phyloP scores from a whole-genome alignment of 2,797 vertebrate species.

The Lacerta viridis region DNA sequence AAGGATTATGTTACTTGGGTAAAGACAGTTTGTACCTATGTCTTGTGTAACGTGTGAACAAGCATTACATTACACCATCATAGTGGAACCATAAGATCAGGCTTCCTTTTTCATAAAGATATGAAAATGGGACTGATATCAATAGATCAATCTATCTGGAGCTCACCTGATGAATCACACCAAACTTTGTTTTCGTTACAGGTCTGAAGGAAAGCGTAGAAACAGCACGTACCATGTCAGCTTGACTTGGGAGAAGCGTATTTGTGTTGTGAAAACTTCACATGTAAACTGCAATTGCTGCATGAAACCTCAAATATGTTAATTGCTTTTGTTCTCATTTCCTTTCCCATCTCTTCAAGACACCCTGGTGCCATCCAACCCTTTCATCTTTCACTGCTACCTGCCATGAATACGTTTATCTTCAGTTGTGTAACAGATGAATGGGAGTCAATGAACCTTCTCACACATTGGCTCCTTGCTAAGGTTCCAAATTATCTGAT shows the following conservation, averaged over 20 bases:
- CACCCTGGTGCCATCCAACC: background rate
- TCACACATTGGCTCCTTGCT: slow-evolving; percentile 13
- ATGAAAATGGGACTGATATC: background rate
- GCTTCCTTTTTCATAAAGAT: background rate
- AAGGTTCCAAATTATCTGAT: slow-evolving; percentile 17
- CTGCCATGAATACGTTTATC: slow-evolving; percentile 28
- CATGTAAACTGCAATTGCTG: fast-evolving
- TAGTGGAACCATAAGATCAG: background rate
- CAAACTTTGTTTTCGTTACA: fast-evolving
- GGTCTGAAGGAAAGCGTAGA: background rate
- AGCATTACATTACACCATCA: background rate
- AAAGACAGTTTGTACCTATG: too few relatives aligned
- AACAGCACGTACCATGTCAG: background rate
- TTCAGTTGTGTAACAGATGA: slow-evolving; percentile 2
- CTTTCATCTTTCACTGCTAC: slow-evolving; percentile 45
- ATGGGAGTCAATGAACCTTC: slow-evolving; percentile 31
- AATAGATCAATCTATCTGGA: background rate
- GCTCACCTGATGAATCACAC: background rate
- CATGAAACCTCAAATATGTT: background rate
- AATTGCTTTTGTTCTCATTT: slow-evolving; percentile 16
- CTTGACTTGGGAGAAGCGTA: fast-evolving
- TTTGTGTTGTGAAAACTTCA: background rate
- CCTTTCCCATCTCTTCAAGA: slow-evolving; percentile 19
- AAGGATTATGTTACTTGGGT: too few relatives aligned
- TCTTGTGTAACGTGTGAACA: too few relatives aligned